Evolutionary conservation across 92 coral and sea anemone species (phyloP).

Genomic region (Epizoanthus illoricatus): DNA sequence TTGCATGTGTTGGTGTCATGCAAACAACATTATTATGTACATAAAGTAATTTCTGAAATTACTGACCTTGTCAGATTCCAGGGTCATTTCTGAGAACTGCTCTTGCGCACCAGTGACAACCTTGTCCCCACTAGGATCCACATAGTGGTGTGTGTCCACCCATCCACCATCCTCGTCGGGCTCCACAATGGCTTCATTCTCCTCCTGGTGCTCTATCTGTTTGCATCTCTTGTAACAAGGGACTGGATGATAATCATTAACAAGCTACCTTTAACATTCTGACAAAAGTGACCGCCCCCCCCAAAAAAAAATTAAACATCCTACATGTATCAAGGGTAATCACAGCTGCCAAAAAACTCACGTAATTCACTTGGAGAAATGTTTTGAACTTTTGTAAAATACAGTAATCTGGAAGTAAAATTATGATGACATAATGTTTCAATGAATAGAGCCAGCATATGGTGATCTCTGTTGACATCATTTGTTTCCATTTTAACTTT

Average conservation of each 20-base stretch:
- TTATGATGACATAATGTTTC: no score
- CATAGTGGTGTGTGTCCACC: conserved; percentile 98
- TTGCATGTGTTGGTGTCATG: no score
- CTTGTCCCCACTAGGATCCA: conserved; percentile 81
- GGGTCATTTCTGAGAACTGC: conserved; percentile 87
- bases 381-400: no score
- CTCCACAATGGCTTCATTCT: conserved; percentile 97
- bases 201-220: conserved; percentile 97
- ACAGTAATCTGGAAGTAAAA: no score
- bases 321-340: no score
- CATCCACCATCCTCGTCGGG: conserved; percentile 99
- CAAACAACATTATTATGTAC: no score
- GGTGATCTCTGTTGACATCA: no score
- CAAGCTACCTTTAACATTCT: not conserved
- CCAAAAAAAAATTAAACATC: no score
- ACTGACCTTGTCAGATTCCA: conserved; percentile 91
- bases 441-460: no score
- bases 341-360: no score
- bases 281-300: not conserved
- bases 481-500: no score
- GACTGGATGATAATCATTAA: conserved; percentile 45
- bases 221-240: conserved; percentile 98
- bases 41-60: not conserved
- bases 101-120: conserved; percentile 75
- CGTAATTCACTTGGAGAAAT: no score